phyloP scores from a whole-genome alignment of 2,113 vertebrate species.

The Pao palembangensis region DNA sequence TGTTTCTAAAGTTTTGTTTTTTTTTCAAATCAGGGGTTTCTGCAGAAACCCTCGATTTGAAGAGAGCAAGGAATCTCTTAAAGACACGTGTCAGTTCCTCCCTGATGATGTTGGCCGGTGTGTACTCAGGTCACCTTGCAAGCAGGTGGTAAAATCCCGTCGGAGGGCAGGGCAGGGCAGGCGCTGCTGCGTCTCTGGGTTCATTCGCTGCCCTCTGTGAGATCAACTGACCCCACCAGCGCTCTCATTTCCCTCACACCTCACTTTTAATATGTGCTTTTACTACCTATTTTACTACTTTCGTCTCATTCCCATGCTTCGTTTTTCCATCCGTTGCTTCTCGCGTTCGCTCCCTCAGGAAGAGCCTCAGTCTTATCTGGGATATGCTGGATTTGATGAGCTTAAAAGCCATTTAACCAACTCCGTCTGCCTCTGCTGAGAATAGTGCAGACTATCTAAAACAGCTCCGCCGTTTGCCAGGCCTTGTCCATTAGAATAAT shows the following conservation, averaged over 20 bases:
- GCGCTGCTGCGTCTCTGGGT: conserved; percentile 34
- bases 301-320: conserved; percentile 39
- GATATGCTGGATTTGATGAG: conserved; percentile 68
- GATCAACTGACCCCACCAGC: conserved; percentile 36
- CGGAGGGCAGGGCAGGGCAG: conserved; percentile 22
- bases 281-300: conserved; percentile 33
- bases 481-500: conserved; percentile 44
- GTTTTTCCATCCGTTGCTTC: conserved; percentile 22
- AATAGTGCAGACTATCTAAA: conserved; percentile 33
- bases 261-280: conserved; percentile 20
- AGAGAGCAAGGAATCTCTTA: neutral
- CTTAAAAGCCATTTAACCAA: conserved; percentile 68
- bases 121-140: conserved; percentile 51
- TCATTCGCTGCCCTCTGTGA: conserved; percentile 33
- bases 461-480: conserved; percentile 30
- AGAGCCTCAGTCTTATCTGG: conserved; percentile 66
- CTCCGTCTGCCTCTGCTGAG: conserved; percentile 49
- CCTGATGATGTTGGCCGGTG: conserved; percentile 39
- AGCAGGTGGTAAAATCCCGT: conserved; percentile 60
- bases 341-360: conserved; percentile 50
- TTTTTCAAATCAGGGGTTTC: too few species aligned
- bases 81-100: conserved; percentile 15
- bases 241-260: conserved; percentile 25
- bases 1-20: neutral
- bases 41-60: too few species aligned